Conservation (phyloP, 2,113 vertebrate species). For the Solea senegalensis region DNA sequence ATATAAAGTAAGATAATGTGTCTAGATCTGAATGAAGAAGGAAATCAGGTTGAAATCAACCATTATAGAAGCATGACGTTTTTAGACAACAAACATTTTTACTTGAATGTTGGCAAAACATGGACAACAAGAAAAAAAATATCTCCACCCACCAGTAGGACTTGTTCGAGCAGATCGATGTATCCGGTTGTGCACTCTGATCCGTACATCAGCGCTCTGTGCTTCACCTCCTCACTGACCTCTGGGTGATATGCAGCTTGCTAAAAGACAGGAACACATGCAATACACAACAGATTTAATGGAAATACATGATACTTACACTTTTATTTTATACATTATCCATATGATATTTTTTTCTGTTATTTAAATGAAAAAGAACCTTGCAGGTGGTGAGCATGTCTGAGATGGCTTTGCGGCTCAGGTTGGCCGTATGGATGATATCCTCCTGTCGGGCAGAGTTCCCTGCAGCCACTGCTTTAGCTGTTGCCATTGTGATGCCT, state of each 20-base stretch:
- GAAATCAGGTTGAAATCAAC: too few relatives aligned
- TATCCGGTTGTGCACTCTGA: conserved; percentile 93
- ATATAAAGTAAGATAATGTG: too few relatives aligned
- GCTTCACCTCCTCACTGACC: conserved; percentile 88
- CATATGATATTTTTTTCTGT: not conserved
- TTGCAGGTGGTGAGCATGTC: conserved; percentile 93
- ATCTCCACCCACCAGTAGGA: conserved; percentile 84
- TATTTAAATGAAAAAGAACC: conserved; percentile 43
- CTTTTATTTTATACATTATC: not conserved
- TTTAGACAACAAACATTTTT: too few relatives aligned
- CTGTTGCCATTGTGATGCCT: conserved; percentile 97
- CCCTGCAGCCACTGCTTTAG: conserved; percentile 97
- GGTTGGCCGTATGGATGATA: conserved; percentile 95
- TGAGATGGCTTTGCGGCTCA: conserved; percentile 95
- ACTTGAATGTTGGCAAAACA: too few relatives aligned
- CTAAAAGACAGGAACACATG: conserved; percentile 72
- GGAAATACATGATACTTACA: not conserved
- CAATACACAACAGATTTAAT: not conserved
- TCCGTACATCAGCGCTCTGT: conserved; percentile 87
- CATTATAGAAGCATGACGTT: not conserved
- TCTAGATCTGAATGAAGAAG: too few relatives aligned
- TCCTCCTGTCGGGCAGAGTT: conserved; percentile 97
- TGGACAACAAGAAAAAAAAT: too few relatives aligned
- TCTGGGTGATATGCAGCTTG: conserved; percentile 94
- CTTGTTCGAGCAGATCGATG: conserved; percentile 92